A percentile compares a stretch with the other conserved stretches of the same genome.
These are phyloP conservation scores for Parnassius smintheus DNA, from an alignment of 2,888 invertebrate genomes.

Conservation along the genomic window DNA sequence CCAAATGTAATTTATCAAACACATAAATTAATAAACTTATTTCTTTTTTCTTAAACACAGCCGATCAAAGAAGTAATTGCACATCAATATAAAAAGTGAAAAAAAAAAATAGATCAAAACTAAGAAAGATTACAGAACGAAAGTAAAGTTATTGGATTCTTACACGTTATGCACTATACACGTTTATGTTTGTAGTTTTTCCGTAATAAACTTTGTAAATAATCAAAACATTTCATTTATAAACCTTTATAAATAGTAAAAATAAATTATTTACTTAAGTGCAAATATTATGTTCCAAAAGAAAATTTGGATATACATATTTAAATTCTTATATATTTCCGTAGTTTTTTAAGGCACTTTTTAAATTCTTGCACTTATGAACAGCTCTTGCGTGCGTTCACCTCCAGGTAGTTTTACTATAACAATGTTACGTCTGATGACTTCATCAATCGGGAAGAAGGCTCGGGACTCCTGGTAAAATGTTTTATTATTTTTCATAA, in stretches of 20 bases:
- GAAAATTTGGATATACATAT: not conserved
- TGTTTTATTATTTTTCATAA: conserved; percentile 30
- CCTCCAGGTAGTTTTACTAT: conserved; percentile 38
- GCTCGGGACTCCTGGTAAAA: conserved; percentile 63
- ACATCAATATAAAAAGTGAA: not conserved
- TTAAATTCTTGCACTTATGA: conserved; percentile 4
- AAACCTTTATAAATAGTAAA: not conserved
- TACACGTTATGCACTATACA: not conserved
- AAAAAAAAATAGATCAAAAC: too few relatives aligned
- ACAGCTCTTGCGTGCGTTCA: conserved; percentile 1
- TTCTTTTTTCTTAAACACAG: not conserved
- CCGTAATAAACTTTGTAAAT: too few relatives aligned
- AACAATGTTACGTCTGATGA: conserved; percentile 60
- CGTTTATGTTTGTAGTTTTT: not conserved
- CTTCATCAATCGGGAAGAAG: conserved; percentile 56
- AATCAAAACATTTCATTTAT: not conserved
- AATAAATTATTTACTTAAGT: too few relatives aligned
- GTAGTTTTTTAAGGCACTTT: conserved; percentile 12
- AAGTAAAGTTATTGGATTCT: too few relatives aligned
- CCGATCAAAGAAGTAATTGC: conserved; percentile 1
- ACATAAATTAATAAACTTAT: too few relatives aligned
- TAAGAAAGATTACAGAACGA: too few relatives aligned
- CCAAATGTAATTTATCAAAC: too few relatives aligned
- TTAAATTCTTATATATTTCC: not conserved
- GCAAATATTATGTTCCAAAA: too few relatives aligned